Base-by-base conservation (phyloP, 2,888 invertebrate genomes). In the Parthenolecanium corni region DNA sequence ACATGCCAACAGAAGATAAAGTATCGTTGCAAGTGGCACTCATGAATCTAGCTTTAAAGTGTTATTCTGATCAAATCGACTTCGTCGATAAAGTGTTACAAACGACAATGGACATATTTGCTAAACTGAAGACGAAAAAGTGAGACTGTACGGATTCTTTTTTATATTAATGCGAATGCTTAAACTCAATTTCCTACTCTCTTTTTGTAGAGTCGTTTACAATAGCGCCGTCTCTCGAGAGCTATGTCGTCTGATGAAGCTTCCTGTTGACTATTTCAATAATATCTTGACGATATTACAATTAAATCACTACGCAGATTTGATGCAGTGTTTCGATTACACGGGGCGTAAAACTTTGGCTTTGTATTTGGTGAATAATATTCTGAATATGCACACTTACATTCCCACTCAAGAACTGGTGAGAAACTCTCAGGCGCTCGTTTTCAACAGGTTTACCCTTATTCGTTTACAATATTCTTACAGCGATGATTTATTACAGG, bases 1-100 rank as follows among this genome's bases (percentile, higher is more conserved):
- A 96, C 73, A 90, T 98, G 86, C 90, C 95, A 0, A 76, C 89
- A 21, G 97, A 98, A 76, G 97, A 98, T 75, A 92, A 94, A 72
- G 84, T 98, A 18, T 86, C 95, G 6, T 78, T 98, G 62, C 95
- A 98, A 78, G 90, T 96, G 62, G 89, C 97, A 5, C 77, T 98
- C 49, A 83, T 97, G 62, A 93, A 92, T 75, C 77, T 99, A 66
- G 95, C 97, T 0, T 86, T 96, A 71, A 92, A 95, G 71, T 96
- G 96, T 72, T 98, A 98, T 76, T 91, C 94, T 0, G 90, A 93
- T 71, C 82, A 89, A 70, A 84, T 93, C 16, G 89, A 92, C 73
- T 96, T 94, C 72, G 94, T 96, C 2, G 95, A 97, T 74, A 87
- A 92, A 72, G 96, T 97, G 18, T 78, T 97, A 67, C 84, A 88